phyloP scores from a whole-genome alignment of 2,888 invertebrate species.

The Loripinus fragilis region DNA sequence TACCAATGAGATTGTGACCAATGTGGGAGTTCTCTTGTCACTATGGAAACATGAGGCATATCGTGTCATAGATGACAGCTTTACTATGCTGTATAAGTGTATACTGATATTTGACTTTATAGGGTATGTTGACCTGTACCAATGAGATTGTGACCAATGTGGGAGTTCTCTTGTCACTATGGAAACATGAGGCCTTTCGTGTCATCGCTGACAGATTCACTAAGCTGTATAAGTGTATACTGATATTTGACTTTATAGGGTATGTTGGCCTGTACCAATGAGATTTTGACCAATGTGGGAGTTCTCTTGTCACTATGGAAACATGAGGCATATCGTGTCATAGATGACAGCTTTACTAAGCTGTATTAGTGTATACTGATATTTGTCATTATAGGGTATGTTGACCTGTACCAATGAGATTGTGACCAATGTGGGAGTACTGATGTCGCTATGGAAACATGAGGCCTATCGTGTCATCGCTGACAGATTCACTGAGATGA shows the following conservation, averaged over 20 bases:
- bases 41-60: constrained; percentile 98
- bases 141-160: constrained; percentile 94
- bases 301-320: constrained; percentile 86
- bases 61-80: constrained; percentile 86
- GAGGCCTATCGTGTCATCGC: constrained; percentile 90
- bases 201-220: constrained; percentile 86
- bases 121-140: constrained; percentile 93
- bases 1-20: constrained; percentile 93
- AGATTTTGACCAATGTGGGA: constrained; percentile 93
- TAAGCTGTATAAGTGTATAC: no score
- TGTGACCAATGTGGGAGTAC: constrained; percentile 91
- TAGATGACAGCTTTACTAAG: constrained; percentile 86
- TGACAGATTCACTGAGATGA: constrained; percentile 85
- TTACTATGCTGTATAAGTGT: constrained; percentile 83
- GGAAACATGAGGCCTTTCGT: no score
- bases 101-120: no score
- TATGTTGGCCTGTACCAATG: constrained; percentile 95
- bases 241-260: constrained; percentile 81
- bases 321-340: constrained; percentile 55
- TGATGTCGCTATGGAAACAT: constrained; percentile 97
- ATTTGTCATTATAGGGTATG: constrained; percentile 87
- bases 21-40: constrained; percentile 91
- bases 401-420: constrained; percentile 94
- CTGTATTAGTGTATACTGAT: no score
- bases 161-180: constrained; percentile 88